These are phyloP conservation scores for Enteromius mattozi DNA, from an alignment of 2,797 vertebrate genomes.

Conservation along the genomic window DNA sequence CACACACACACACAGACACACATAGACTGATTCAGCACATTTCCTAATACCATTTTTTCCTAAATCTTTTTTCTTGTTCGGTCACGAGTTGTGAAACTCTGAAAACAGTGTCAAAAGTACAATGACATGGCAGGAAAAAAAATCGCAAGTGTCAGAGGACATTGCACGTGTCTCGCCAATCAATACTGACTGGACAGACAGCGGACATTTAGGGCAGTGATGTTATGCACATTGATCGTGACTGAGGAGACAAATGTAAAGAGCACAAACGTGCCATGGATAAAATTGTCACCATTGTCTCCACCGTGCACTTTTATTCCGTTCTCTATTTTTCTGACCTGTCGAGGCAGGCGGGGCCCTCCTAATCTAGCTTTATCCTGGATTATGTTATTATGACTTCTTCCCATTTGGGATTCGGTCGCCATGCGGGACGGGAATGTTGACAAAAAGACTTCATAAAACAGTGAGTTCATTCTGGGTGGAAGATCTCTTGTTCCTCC, in stretches of 20 bases:
- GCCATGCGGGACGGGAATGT: constrained; percentile 34
- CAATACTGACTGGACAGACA: constrained; percentile 50
- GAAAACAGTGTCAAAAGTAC: neutral
- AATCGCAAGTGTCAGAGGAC: constrained; percentile 22
- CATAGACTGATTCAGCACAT: neutral
- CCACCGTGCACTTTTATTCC: constrained; percentile 39
- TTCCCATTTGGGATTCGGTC: constrained; percentile 54
- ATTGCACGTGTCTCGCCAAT: constrained; percentile 50
- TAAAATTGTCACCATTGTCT: constrained; percentile 40
- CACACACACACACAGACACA: neutral
- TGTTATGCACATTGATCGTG: constrained; percentile 56
- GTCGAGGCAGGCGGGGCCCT: constrained; percentile 62
- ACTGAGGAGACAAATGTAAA: constrained; percentile 51
- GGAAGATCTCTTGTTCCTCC: neutral
- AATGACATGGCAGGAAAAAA: constrained; percentile 34
- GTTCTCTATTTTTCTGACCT: constrained; percentile 59
- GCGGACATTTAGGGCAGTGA: constrained; percentile 56
- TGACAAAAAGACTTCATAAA: constrained; percentile 33
- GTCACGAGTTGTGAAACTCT: neutral
- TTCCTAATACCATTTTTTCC: neutral
- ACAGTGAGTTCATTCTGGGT: constrained; percentile 4
- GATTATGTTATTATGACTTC: constrained; percentile 69
- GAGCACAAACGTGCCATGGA: constrained; percentile 36
- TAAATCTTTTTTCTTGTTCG: neutral
- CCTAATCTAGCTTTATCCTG: constrained; percentile 70